A percentile compares a stretch with the other conserved stretches of the same genome.
Conservation (phyloP, 2,797 vertebrate species). For the Cyclura pinguis region DNA sequence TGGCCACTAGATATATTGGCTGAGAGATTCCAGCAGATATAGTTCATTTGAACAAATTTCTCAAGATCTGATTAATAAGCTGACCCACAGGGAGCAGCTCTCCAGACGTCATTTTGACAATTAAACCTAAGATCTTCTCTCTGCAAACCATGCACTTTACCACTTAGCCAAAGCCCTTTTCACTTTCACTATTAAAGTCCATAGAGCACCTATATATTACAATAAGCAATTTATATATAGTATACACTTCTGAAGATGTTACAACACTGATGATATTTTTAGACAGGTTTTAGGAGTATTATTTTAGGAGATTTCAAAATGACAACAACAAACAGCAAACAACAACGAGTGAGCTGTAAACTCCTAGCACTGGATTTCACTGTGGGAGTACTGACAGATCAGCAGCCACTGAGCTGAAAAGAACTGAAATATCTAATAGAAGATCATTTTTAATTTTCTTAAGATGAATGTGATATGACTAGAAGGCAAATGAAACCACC, state of each 20-base stretch:
- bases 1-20: too few species aligned
- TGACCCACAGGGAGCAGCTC: background rate
- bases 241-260: background rate
- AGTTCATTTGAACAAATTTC: too few species aligned
- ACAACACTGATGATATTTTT: background rate
- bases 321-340: too few species aligned
- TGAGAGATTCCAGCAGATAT: too few species aligned
- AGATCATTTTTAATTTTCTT: constrained; percentile 47
- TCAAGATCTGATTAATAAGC: background rate
- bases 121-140: background rate
- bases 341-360: background rate
- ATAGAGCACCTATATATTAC: background rate
- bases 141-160: background rate
- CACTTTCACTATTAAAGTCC: background rate
- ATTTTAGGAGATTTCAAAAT: background rate
- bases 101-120: background rate
- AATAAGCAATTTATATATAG: background rate
- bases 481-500: constrained; percentile 60
- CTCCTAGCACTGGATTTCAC: background rate
- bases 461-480: constrained; percentile 49
- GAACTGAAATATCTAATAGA: constrained; percentile 35
- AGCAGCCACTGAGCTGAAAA: constrained; percentile 11
- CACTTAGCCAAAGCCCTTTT: background rate
- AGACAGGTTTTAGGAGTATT: background rate
- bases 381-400: background rate